A percentile compares a stretch with the other conserved stretches of the same genome.
These are phyloP conservation scores for Anagrus nilaparvatae DNA, from an alignment of 1,140 invertebrate species.

Conservation along the genomic window DNA sequence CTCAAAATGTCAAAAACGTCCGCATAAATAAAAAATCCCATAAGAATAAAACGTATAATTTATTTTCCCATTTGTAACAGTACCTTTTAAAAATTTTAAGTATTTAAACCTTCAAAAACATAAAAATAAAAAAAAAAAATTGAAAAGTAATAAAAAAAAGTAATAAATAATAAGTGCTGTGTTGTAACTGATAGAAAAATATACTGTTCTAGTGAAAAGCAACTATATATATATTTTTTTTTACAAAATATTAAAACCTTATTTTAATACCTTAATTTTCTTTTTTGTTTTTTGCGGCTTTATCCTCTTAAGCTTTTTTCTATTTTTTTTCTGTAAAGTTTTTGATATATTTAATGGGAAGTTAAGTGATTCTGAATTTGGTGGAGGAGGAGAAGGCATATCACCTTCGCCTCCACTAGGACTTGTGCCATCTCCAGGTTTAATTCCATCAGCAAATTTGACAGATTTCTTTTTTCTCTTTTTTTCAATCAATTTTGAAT, in stretches of 20 bases:
- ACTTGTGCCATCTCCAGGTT: conserved; percentile 55
- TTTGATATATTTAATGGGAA: conserved; percentile 30
- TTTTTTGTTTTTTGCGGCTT: conserved; percentile 42
- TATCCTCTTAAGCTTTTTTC: conserved; percentile 38
- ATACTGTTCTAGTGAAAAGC: too few species aligned
- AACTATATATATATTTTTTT: too few species aligned
- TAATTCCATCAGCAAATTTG: conserved; percentile 53
- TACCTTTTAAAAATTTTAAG: neutral
- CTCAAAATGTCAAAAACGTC: too few species aligned
- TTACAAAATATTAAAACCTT: too few species aligned
- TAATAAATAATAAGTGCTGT: too few species aligned
- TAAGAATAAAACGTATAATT: too few species aligned
- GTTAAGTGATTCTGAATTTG: conserved; percentile 21
- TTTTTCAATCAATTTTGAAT: conserved; percentile 10
- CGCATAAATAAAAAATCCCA: too few species aligned
- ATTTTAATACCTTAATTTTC: conserved; percentile 46
- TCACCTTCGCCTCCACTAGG: conserved; percentile 52
- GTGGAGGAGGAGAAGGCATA: conserved; percentile 52
- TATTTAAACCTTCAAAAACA: conserved; percentile 1
- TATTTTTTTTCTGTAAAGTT: conserved; percentile 39
- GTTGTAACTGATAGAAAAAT: too few species aligned
- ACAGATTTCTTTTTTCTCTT: conserved; percentile 41
- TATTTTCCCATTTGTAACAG: neutral
- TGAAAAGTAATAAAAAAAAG: too few species aligned
- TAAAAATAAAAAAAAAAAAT: neutral